These are phyloP conservation scores for Varanus salvator DNA, from an alignment of 2,113 vertebrate species.

Conservation along the genomic window DNA sequence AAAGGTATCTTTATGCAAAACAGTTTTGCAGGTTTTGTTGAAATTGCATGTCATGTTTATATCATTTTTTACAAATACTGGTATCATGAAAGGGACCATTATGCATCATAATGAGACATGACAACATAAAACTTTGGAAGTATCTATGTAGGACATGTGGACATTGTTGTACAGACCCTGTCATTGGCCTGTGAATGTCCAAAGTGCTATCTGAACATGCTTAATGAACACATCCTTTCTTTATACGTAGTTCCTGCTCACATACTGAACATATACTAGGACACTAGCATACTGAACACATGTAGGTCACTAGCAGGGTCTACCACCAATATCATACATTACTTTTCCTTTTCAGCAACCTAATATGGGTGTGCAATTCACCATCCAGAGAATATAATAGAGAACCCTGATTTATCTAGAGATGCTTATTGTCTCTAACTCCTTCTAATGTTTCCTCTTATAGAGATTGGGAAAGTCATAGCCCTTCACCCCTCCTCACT, in stretches of 20 bases:
- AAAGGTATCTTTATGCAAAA: background rate
- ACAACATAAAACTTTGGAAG: background rate
- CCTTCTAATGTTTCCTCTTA: no score
- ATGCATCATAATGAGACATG: background rate
- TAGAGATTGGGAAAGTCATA: no score
- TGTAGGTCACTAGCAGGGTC: background rate
- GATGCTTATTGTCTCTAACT: no score
- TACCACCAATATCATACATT: background rate
- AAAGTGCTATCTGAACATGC: background rate
- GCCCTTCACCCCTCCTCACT: no score
- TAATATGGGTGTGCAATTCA: background rate
- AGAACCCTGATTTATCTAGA: background rate
- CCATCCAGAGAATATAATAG: background rate
- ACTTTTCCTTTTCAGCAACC: background rate
- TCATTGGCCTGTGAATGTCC: background rate
- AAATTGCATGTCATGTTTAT: background rate
- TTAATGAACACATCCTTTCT: background rate
- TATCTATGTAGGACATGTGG: background rate
- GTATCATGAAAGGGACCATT: background rate
- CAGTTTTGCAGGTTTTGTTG: background rate
- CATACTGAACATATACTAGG: no score
- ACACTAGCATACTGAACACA: no score
- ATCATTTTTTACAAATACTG: background rate
- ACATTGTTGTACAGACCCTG: background rate
- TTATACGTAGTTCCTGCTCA: background rate